Evolutionary conservation across 2,888 invertebrate genomes (phyloP), one percentile per base, ranked within the genome.

Genomic region (Synergus umbraculus): DNA sequence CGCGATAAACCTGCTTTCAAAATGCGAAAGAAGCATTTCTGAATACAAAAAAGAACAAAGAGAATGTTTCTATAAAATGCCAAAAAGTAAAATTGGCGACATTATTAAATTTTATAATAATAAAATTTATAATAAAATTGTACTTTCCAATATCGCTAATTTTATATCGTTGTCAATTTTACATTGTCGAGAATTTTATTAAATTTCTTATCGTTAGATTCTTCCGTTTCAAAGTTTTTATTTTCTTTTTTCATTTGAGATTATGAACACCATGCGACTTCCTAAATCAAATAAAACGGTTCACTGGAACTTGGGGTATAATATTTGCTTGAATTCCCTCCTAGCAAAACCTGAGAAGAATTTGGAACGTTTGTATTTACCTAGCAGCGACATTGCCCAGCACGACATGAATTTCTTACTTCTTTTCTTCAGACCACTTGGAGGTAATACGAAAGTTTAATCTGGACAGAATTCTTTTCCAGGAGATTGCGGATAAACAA

Each of bases 361-460:
- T 69, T 69, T 46, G 29, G 49, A 69, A 49, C 49, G 37, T 49
- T 46, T 69, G 29, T 69, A 69, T 49, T 69, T 69, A 69, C 69
- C 49, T 49, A 49, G 69, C 69, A 69, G 44, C 49, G 29, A 69
- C 69, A 69, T 69, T 69, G 49, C 69, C 29, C 69, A 69, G 49
- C 49, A 49, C 49, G 29, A 69, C 49, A 69, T 69, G 69, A 69
- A 69, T 69, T 69, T 49, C 69, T 69, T 69, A 69, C 29, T 69
- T 49, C 29, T 49, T 46, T 49, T 69, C 29, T 49, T 49, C 46
- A 69, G 49, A 15, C 29, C 12, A 69, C 29, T 29, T 46, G 8
- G 49, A 29, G 49, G 44, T 67, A 67, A 69, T 69, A 49, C 49
- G 12, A 69, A 69, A 69, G 69, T 49, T 69, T 69, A 69, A 49